Conservation (phyloP, 1,140 invertebrate species). For the Battus philenor region DNA sequence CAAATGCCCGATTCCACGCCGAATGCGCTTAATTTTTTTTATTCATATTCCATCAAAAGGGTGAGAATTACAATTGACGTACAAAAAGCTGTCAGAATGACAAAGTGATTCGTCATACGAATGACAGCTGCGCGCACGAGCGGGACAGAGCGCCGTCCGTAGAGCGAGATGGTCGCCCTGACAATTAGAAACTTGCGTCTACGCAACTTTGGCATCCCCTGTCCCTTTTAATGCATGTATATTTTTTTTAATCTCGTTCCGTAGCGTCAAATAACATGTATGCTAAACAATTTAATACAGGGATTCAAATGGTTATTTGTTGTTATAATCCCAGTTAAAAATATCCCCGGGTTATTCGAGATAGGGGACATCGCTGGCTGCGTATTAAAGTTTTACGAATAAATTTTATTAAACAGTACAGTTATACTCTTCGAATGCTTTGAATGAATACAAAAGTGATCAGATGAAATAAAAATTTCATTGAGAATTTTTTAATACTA, state of each 20-base stretch:
- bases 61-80: slow-evolving; percentile 58
- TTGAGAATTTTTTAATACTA: no score
- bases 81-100: slow-evolving; percentile 64
- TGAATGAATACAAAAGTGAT: no score
- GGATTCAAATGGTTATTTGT: not conserved
- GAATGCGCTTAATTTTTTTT: slow-evolving; percentile 21
- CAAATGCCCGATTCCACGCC: slow-evolving; percentile 10
- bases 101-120: slow-evolving; percentile 66
- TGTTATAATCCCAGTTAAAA: not conserved
- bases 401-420: no score
- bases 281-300: slow-evolving; percentile 4
- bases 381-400: no score
- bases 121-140: slow-evolving; percentile 51
- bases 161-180: slow-evolving; percentile 24
- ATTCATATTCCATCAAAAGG: slow-evolving; percentile 41
- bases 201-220: slow-evolving; percentile 6
- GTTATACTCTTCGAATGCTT: no score
- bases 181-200: slow-evolving; percentile 32
- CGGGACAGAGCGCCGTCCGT: slow-evolving; percentile 17
- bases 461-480: no score
- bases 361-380: no score
- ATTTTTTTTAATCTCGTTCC: slow-evolving; percentile 2
- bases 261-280: slow-evolving; percentile 6
- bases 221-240: slow-evolving; percentile 6
- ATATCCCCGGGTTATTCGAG: not conserved